These are phyloP conservation scores for Syngnathus scovelli DNA, from an alignment of 2,113 vertebrate species.

Conservation along the genomic window DNA sequence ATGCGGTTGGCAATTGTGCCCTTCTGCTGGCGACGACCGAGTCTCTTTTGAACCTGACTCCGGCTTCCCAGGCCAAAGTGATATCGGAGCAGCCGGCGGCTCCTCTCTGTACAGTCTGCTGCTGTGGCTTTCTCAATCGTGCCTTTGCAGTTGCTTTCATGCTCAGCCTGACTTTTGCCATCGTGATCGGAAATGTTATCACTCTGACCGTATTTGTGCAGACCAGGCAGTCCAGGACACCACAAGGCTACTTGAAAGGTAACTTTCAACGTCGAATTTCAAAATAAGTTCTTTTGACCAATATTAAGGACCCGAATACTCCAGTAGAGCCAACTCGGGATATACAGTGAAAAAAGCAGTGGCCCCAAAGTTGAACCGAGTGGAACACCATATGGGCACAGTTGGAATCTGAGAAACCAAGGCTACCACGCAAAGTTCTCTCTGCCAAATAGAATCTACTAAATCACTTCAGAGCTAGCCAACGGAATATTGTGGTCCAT, in stretches of 20 bases:
- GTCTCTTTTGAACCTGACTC: conserved; percentile 50
- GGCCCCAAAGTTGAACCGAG: too few relatives aligned
- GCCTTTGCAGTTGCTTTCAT: conserved; percentile 71
- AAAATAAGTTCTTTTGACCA: neutral
- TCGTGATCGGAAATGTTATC: conserved; percentile 74
- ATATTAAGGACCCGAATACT: too few relatives aligned
- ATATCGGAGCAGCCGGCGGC: conserved; percentile 33
- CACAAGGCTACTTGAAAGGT: conserved; percentile 80
- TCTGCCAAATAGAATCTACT: too few relatives aligned
- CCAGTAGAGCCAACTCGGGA: too few relatives aligned
- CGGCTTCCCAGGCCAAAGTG: conserved; percentile 14
- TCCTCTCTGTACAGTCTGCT: conserved; percentile 66
- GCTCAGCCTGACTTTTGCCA: conserved; percentile 71
- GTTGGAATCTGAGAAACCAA: too few relatives aligned
- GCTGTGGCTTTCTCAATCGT: conserved; percentile 68
- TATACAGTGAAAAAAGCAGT: too few relatives aligned
- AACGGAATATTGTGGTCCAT: too few relatives aligned
- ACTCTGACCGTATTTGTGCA: conserved; percentile 75
- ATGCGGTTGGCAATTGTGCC: conserved; percentile 30
- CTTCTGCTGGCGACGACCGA: conserved; percentile 37
- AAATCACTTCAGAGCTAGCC: too few relatives aligned
- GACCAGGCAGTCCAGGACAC: conserved; percentile 70
- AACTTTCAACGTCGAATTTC: conserved; percentile 6
- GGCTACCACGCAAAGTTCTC: too few relatives aligned
- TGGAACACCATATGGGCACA: too few relatives aligned